A percentile compares a stretch with the other conserved stretches of the same genome.
phyloP scores from a whole-genome alignment of 1,140 invertebrate genomes.

The Papilio machaon region DNA sequence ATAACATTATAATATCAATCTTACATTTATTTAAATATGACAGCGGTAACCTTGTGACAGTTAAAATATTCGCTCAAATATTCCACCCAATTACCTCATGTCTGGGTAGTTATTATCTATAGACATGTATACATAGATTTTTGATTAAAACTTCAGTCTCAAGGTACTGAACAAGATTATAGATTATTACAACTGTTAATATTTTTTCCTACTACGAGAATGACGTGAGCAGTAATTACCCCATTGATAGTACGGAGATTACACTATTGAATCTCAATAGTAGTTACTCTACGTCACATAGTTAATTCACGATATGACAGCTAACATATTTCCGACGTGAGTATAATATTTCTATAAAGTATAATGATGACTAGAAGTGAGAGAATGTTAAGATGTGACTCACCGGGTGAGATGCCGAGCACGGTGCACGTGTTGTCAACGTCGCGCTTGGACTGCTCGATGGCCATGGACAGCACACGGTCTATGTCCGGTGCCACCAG shows the following conservation, averaged over 20 bases:
- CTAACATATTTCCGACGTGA: constrained; percentile 17
- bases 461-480: constrained; percentile 91
- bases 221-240: constrained; percentile 9
- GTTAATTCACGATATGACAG: constrained; percentile 12
- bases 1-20: too few relatives aligned
- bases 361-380: constrained; percentile 32
- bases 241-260: background rate
- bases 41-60: too few relatives aligned
- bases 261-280: constrained; percentile 23
- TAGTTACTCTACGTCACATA: constrained; percentile 36
- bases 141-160: background rate
- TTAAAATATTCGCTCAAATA: too few relatives aligned
- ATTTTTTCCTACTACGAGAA: background rate
- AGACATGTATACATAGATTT: too few relatives aligned
- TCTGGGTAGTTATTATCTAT: too few relatives aligned
- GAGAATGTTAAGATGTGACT: constrained; percentile 65
- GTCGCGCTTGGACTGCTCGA: constrained; percentile 92
- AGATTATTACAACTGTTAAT: background rate
- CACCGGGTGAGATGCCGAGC: constrained; percentile 93
- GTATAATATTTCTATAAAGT: constrained; percentile 31
- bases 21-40: too few relatives aligned
- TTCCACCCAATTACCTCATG: too few relatives aligned
- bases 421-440: constrained; percentile 92
- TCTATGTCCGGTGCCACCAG: constrained; percentile 89
- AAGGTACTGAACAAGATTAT: background rate